A percentile compares a stretch with the other conserved stretches of the same genome.
phyloP scores from a whole-genome alignment of 2,113 vertebrate genomes.

The Pygoscelis antarcticus region DNA sequence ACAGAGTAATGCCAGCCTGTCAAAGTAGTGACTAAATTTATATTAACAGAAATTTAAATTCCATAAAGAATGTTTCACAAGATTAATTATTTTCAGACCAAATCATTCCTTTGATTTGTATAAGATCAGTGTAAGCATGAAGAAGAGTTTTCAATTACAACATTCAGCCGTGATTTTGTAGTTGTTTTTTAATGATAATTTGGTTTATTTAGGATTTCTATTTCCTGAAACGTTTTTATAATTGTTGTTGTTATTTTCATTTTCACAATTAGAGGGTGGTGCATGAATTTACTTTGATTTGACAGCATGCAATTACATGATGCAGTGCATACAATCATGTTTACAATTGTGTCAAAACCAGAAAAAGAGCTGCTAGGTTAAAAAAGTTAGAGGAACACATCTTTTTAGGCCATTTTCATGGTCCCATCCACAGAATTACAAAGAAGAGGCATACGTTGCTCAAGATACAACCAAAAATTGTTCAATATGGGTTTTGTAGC shows the following conservation, averaged over 20 bases:
- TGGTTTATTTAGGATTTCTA: neutral
- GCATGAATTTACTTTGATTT: neutral
- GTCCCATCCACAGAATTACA: neutral
- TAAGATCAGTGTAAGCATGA: neutral
- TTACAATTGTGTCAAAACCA: neutral
- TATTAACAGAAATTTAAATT: neutral
- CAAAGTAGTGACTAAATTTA: neutral
- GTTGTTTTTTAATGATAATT: neutral
- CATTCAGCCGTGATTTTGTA: neutral
- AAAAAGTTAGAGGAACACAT: neutral
- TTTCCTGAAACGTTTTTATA: neutral
- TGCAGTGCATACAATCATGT: neutral
- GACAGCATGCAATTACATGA: neutral
- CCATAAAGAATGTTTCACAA: neutral
- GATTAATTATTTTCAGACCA: neutral
- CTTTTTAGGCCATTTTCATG: neutral
- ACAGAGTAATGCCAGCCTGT: neutral
- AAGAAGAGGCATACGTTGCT: neutral
- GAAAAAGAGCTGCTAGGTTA: neutral
- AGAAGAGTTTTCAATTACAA: neutral
- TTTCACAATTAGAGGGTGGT: neutral
- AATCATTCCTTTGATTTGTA: neutral
- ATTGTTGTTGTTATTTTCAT: neutral
- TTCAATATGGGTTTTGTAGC: neutral
- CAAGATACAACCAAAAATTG: neutral